Evolutionary conservation across 2,113 vertebrate genomes (phyloP), one percentile per base, ranked within the genome.

Genomic region (Gasterosteus aculeatus): DNA sequence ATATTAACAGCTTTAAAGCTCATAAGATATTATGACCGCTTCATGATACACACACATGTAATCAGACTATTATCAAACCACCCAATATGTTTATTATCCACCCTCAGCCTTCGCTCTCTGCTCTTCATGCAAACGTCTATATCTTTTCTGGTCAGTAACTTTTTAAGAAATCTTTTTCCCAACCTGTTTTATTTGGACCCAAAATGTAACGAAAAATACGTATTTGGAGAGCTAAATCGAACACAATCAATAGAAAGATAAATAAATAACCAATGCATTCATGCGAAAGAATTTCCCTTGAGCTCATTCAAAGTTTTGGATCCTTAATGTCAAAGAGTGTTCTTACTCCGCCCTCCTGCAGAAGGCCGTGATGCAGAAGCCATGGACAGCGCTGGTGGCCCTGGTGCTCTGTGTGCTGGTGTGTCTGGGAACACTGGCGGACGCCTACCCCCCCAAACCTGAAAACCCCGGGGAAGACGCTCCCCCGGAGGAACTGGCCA

Each of bases 401-500:
- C 26, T 93, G 63, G 75, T 93, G 18, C 87, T 97, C 35, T 94
- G 93, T 0, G 88, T 94, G 68, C 88, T 98, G 72, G 92, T 95
- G 70, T 95, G 94, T 89, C 78, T 97, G 87, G 95, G 93, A 16
- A 75, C 92, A 0, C 86, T 96, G 86, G 93, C 91, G 1, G 94
- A 95, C 3, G 95, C 96, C 22, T 97, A 96, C 71, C 96, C 97
- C 0, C 77, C 95, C 0, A 98, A 97, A 60, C 97, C 96, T 6
- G 94, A 96, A 83, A 95, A 94, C 75, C 97, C 96, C 0, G 94
- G 96, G 0, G 95, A 95, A 1, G 94, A 95, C 0, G 96, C 96
- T 2, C 91, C 97, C 0, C 95, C 96, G 0, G 96, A 97, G 69
- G 96, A 98, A 78, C 88, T 97, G 90, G 95, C 92, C 77, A 94